These are phyloP conservation scores for Sycophaga agraensis DNA, from an alignment of 1,140 invertebrate species.

Conservation along the genomic window DNA sequence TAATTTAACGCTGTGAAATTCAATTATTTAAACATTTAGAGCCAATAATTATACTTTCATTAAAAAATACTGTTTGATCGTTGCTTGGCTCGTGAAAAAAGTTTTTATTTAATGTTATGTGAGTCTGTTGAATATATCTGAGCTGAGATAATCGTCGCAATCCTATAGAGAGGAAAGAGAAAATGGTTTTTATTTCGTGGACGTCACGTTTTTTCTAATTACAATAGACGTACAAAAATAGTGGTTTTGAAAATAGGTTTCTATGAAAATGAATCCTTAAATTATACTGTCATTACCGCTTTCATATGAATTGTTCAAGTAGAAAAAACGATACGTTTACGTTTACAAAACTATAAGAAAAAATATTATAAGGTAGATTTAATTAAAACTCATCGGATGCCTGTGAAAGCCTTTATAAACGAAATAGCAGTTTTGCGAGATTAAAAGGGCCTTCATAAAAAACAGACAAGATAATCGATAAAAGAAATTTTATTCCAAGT, in stretches of 20 bases:
- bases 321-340: slow-evolving; percentile 25
- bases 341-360: slow-evolving; percentile 20
- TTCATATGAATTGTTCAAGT: slow-evolving; percentile 27
- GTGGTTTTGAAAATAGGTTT: slow-evolving; percentile 5
- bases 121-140: slow-evolving; percentile 20
- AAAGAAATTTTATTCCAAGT: slow-evolving; percentile 8
- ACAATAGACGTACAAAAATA: slow-evolving; percentile 26
- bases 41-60: slow-evolving; percentile 14
- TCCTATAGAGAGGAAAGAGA: slow-evolving; percentile 10
- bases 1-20: slow-evolving; percentile 1
- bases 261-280: slow-evolving; percentile 1
- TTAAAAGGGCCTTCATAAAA: slow-evolving; percentile 16
- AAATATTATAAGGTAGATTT: slow-evolving; percentile 24
- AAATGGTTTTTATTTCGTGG: slow-evolving; percentile 18
- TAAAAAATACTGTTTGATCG: slow-evolving; percentile 20
- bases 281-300: slow-evolving; percentile 12
- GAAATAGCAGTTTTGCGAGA: slow-evolving; percentile 14
- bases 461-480: neutral
- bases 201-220: slow-evolving; percentile 28
- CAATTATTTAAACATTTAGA: slow-evolving; percentile 11
- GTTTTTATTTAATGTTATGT: slow-evolving; percentile 26
- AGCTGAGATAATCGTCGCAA: slow-evolving; percentile 16
- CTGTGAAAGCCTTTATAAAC: slow-evolving; percentile 22
- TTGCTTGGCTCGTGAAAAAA: slow-evolving; percentile 18
- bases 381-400: slow-evolving; percentile 22